Conservation (phyloP, 2,888 invertebrate genomes). For the Leptarthrus brevirostris region DNA sequence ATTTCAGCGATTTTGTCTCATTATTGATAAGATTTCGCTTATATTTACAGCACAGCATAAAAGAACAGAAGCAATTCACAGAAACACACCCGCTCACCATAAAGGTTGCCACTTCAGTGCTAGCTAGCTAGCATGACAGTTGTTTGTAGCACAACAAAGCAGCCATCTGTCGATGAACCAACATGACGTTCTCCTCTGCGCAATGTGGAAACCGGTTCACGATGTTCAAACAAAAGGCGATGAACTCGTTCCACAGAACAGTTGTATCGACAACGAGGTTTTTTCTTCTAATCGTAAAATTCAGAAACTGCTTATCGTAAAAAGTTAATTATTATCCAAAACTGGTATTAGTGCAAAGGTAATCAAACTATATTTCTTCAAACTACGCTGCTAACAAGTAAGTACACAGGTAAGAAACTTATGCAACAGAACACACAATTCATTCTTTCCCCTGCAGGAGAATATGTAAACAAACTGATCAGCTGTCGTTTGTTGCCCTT, state of each 20-base stretch:
- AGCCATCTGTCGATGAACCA: not conserved
- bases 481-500: not conserved
- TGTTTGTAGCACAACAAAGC: conserved; percentile 8
- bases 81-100: not conserved
- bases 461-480: not conserved
- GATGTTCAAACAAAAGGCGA: too few relatives aligned
- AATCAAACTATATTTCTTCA: too few relatives aligned
- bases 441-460: not conserved
- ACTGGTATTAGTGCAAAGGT: too few relatives aligned
- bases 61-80: too few relatives aligned
- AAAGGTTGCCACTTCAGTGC: conserved; percentile 24
- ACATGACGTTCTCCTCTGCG: not conserved
- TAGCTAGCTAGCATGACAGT: not conserved
- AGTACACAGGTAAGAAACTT: too few relatives aligned
- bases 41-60: conserved; percentile 8
- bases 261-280: too few relatives aligned
- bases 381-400: too few relatives aligned
- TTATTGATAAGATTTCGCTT: not conserved
- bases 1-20: not conserved
- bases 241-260: too few relatives aligned
- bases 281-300: too few relatives aligned
- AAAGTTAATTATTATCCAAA: too few relatives aligned
- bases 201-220: not conserved
- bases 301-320: too few relatives aligned
- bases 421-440: not conserved